phyloP scores from a whole-genome alignment of 2,797 vertebrate genomes.

The Adelosebastes latens region DNA sequence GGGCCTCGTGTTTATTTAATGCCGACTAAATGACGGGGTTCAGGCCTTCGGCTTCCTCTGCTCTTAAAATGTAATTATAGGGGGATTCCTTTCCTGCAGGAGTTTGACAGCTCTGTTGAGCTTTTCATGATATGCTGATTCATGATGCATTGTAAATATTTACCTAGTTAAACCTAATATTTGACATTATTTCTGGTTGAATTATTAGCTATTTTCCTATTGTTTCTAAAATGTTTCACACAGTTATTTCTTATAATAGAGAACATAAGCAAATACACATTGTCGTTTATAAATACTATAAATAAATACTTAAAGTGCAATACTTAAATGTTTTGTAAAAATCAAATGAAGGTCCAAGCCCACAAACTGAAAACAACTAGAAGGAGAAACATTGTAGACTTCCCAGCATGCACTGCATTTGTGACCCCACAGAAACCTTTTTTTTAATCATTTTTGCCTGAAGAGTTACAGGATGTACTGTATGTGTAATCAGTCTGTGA shows the following conservation, averaged over 20 bases:
- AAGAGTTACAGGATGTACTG: conserved; percentile 13
- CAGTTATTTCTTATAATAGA: not conserved
- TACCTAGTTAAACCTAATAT: not conserved
- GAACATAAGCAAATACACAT: not conserved
- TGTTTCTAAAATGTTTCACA: not conserved
- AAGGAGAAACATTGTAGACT: not conserved
- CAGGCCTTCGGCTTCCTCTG: conserved; percentile 65
- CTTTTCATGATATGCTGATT: conserved; percentile 28
- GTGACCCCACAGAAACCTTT: not conserved
- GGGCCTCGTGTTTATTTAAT: conserved; percentile 70
- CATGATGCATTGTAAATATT: conserved; percentile 19
- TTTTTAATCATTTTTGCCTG: not conserved
- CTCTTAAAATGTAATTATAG: conserved; percentile 74
- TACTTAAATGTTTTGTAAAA: not conserved
- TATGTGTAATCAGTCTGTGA: not conserved
- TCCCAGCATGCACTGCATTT: conserved; percentile 11
- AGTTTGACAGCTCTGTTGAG: conserved; percentile 47
- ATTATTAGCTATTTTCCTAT: not conserved
- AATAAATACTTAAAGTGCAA: not conserved
- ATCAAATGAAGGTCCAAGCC: not conserved
- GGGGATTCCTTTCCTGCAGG: conserved; percentile 38
- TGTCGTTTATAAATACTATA: not conserved
- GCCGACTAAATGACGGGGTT: conserved; percentile 70
- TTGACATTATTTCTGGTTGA: not conserved
- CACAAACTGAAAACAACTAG: not conserved